Conservation (phyloP, 2,888 invertebrate species). For the Xanthostigma xanthostigma region DNA sequence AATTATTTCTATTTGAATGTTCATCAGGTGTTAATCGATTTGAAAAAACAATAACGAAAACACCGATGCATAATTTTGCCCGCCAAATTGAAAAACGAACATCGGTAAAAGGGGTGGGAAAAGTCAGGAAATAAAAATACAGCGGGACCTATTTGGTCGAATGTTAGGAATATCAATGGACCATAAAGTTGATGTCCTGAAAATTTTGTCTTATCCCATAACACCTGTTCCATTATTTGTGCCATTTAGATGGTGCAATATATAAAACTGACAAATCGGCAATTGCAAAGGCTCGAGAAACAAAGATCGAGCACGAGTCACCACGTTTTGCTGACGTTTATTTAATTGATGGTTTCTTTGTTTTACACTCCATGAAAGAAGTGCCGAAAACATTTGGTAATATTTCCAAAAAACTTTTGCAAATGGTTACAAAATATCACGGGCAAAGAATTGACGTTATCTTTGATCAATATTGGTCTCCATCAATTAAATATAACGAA, state of each 20-base stretch:
- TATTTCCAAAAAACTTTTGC: slow-evolving; percentile 9
- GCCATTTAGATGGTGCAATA: slow-evolving; percentile 15
- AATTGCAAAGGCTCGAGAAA: too few relatives aligned
- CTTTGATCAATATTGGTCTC: slow-evolving; percentile 3
- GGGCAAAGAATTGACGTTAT: not conserved
- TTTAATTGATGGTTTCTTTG: slow-evolving; percentile 15
- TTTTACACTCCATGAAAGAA: slow-evolving; percentile 15
- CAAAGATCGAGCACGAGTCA: not conserved
- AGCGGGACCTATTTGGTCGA: slow-evolving; percentile 1
- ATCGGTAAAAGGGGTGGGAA: not conserved
- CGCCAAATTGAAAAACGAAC: not conserved
- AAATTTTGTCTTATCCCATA: not conserved
- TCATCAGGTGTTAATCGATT: not conserved
- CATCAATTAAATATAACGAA: slow-evolving; percentile 7
- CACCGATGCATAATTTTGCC: not conserved
- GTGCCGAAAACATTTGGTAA: slow-evolving; percentile 8
- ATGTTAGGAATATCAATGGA: not conserved
- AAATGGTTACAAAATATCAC: slow-evolving; percentile 4
- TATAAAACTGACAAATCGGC: slow-evolving; percentile 15
- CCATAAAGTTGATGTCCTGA: not conserved
- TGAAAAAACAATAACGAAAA: slow-evolving; percentile 3
- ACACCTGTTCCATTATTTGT: slow-evolving; percentile 15
- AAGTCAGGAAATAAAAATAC: not conserved
- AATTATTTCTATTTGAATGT: slow-evolving; percentile 5
- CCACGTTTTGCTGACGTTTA: slow-evolving; percentile 5